Conservation (phyloP, 2,113 vertebrate genomes). For the Corythoichthys haematopterus region DNA sequence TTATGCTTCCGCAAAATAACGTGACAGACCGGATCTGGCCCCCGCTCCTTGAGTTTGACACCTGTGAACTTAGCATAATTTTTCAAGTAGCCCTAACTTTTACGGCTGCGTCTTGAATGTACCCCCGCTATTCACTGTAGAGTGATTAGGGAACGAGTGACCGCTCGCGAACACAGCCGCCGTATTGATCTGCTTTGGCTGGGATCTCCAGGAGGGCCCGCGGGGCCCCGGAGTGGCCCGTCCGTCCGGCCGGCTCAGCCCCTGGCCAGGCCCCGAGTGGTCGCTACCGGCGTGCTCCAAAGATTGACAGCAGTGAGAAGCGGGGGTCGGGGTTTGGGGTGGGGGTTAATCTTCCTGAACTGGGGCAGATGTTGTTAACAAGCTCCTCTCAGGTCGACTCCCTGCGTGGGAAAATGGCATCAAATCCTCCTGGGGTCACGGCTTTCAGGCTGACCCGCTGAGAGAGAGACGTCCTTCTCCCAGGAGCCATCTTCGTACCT, state of each 20-base stretch:
- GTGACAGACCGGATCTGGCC: no score
- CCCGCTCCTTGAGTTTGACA: no score
- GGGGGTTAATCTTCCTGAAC: slow-evolving; percentile 76
- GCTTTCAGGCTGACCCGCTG: slow-evolving; percentile 71
- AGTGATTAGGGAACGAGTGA: slow-evolving; percentile 6
- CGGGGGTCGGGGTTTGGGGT: slow-evolving; percentile 50
- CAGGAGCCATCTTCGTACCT: slow-evolving; percentile 38
- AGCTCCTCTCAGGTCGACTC: slow-evolving; percentile 76
- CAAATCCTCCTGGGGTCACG: slow-evolving; percentile 77
- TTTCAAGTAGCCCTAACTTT: no score
- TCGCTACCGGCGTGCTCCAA: slow-evolving; percentile 48
- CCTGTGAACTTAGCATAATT: no score
- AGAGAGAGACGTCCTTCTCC: background rate
- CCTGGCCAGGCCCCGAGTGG: slow-evolving; percentile 50
- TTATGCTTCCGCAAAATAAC: no score
- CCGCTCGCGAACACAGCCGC: slow-evolving; percentile 12
- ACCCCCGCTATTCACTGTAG: background rate
- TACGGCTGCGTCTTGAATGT: background rate
- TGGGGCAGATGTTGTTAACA: slow-evolving; percentile 79
- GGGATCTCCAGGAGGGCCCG: slow-evolving; percentile 31
- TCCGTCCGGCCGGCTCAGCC: slow-evolving; percentile 22
- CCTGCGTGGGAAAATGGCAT: slow-evolving; percentile 77
- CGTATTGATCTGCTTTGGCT: slow-evolving; percentile 46
- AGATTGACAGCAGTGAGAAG: slow-evolving; percentile 63
- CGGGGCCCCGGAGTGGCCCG: slow-evolving; percentile 35